phyloP scores from a whole-genome alignment of 2,113 vertebrate genomes.

The Amazona vittata region DNA sequence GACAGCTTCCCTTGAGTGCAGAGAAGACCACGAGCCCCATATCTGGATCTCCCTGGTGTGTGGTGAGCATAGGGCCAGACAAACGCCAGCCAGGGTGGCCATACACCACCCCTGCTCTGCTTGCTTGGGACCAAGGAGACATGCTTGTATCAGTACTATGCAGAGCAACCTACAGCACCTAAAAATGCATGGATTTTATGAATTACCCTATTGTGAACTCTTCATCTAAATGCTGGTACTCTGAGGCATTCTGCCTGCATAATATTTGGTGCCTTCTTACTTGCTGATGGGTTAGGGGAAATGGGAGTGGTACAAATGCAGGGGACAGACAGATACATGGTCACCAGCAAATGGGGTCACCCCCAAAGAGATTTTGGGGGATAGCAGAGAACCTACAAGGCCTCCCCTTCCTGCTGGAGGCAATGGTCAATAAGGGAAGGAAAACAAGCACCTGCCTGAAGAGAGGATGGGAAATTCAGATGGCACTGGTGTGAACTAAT shows the following conservation, averaged over 20 bases:
- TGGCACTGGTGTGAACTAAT: background rate
- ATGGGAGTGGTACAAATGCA: background rate
- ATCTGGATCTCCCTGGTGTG: background rate
- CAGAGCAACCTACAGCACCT: background rate
- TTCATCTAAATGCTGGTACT: background rate
- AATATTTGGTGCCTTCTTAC: background rate
- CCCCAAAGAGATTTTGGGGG: background rate
- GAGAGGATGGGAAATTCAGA: background rate
- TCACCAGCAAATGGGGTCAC: background rate
- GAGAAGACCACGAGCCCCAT: rapidly evolving
- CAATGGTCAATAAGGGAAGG: rapidly evolving
- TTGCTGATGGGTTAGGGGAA: background rate
- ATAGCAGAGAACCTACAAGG: background rate
- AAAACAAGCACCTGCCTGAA: background rate
- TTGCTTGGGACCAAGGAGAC: background rate
- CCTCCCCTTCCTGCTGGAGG: background rate
- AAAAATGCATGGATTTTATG: background rate
- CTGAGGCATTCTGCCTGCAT: background rate
- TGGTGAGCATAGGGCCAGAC: background rate
- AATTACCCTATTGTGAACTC: background rate
- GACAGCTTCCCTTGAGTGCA: background rate
- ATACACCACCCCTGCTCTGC: background rate
- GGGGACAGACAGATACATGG: background rate
- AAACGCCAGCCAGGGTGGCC: background rate
- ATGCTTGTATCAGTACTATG: rapidly evolving